Percentiles rank a stretch among this genome's conserved stretches.
Conservation (phyloP, 2,888 invertebrate genomes). For the Mimachlamys varia region DNA sequence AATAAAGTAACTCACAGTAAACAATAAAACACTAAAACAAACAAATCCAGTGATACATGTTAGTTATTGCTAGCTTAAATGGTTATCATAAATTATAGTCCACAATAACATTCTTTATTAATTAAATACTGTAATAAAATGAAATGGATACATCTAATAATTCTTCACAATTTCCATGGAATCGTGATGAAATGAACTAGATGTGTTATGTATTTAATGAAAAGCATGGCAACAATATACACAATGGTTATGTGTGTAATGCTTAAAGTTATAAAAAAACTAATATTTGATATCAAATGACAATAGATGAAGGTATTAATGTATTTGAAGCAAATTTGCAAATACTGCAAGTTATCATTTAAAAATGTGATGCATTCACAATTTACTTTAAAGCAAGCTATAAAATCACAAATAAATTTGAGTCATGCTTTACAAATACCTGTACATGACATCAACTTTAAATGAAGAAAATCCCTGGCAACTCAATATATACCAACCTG, state of each 20-base stretch:
- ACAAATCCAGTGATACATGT: neutral
- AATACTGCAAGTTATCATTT: neutral
- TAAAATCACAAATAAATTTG: too few relatives aligned
- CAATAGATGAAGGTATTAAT: neutral
- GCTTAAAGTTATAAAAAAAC: too few relatives aligned
- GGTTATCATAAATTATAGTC: neutral
- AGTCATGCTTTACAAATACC: too few relatives aligned
- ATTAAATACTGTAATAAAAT: neutral
- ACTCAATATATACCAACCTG: too few relatives aligned
- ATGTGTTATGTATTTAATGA: neutral
- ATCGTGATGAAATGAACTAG: neutral
- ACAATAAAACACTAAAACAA: neutral
- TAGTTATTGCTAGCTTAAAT: constrained; percentile 17
- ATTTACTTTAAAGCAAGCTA: too few relatives aligned
- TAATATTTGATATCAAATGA: too few relatives aligned
- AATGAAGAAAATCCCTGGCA: too few relatives aligned
- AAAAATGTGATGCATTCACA: neutral
- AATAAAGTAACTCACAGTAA: neutral
- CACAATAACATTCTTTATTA: neutral
- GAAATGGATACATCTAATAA: neutral
- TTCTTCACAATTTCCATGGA: neutral
- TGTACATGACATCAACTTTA: too few relatives aligned
- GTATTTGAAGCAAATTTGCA: neutral
- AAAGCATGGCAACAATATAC: too few relatives aligned
- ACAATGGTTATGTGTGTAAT: too few relatives aligned